Evolutionary conservation across 1,140 invertebrate species (phyloP), one percentile per base, ranked within the genome.

Genomic region (Sminthurinus signatus): DNA sequence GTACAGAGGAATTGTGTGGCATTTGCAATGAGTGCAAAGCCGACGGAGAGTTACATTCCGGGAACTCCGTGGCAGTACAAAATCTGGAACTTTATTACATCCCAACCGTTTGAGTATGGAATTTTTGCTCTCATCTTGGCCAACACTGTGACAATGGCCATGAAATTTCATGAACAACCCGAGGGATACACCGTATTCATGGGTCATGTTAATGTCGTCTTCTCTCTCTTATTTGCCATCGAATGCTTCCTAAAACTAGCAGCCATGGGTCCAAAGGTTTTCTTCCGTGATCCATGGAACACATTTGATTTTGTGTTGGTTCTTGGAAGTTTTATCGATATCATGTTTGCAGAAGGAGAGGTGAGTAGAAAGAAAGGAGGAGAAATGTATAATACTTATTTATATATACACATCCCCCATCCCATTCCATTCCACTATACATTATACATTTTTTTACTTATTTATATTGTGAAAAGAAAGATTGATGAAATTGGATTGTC

Each of bases 31-130:
- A 98, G 97, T 83, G 96, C 95, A 14, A 97, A 97, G 79, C 96
- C 96, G 1, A 89, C 96, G 23, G 80, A 88, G 60, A 86, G 94
- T 51, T 99, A 99, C 79, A 98, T 99, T 80, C 96, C 96, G 14
- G 96, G 98, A 76, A 91, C 95, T 75, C 84, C 92, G 64, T 89
- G 96, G 74, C 96, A 99, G 78, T 99, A 98, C 79, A 95, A 96
- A 82, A 88, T 98, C n/a, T 99, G 97, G 97, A 97, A 94, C 93
- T 95, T 99, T 78, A 96, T 99, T 15, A 99, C 96, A 8, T 99
- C 96, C 12, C 91, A 94, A 74, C 90, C 92, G 2, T 99, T 99
- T 80, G 97, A 99, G 78, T 99, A 98, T 77, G 90, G 90, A 28
- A 98, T 99, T 74, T 99, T 99, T 78, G 87, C 88, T 28, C 81